Evolutionary conservation across 2,797 vertebrate species (phyloP).

Genomic region (Limosa lapponica): DNA sequence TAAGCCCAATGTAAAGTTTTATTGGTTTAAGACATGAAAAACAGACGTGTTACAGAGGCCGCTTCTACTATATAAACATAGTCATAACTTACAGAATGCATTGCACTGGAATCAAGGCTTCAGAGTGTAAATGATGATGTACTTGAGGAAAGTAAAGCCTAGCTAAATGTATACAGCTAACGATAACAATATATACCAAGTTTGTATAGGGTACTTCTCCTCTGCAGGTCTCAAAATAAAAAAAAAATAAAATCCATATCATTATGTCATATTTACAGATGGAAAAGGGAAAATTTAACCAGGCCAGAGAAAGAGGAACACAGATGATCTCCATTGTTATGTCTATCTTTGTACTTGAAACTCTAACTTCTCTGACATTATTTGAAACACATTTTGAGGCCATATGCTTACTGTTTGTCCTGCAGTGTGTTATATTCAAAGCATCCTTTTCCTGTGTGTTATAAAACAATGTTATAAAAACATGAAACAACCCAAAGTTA

Average conservation of each 20-base stretch:
- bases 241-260: neutral
- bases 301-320: neutral
- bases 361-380: neutral
- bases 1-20: constrained; percentile 57
- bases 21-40: constrained; percentile 69
- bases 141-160: constrained; percentile 19
- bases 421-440: constrained; percentile 10
- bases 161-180: neutral
- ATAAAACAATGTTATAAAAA: constrained; percentile 2
- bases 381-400: constrained; percentile 31
- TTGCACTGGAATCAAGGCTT: neutral
- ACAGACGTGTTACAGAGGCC: constrained; percentile 18
- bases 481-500: neutral
- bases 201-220: neutral
- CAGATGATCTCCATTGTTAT: constrained; percentile 8
- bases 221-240: neutral
- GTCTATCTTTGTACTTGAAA: neutral
- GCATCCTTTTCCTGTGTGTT: constrained; percentile 7
- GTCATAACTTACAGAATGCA: neutral
- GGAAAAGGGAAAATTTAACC: constrained; percentile 8
- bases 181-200: neutral
- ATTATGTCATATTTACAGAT: neutral
- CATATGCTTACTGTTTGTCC: constrained; percentile 17
- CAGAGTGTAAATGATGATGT: neutral
- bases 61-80: constrained; percentile 39